Conservation (phyloP, 2,113 vertebrate species). For the Psittacus erithacus region DNA sequence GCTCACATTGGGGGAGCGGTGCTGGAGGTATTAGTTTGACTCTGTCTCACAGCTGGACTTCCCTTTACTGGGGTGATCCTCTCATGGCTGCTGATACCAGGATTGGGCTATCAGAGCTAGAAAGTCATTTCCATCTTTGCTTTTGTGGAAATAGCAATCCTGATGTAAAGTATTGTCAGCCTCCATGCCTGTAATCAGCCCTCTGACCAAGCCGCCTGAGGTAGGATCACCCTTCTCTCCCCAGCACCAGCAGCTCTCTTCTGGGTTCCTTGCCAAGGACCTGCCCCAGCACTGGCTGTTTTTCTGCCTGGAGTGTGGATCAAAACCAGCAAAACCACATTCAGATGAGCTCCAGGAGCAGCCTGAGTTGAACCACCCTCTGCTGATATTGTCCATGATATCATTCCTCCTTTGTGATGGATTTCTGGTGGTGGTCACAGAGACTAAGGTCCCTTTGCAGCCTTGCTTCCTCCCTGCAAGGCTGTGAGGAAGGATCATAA, state of each 20-base stretch:
- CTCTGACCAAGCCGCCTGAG: neutral
- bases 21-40: neutral
- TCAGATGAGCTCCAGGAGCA: neutral
- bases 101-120: neutral
- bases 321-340: neutral
- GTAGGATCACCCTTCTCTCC: neutral
- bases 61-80: neutral
- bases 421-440: neutral
- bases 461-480: rapidly evolving
- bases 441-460: neutral
- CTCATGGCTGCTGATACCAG: neutral
- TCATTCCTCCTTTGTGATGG: neutral
- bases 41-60: neutral
- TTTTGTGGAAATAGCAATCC: neutral
- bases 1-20: neutral
- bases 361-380: neutral
- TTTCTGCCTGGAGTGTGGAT: neutral
- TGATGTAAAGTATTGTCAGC: neutral
- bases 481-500: neutral
- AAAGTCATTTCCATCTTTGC: neutral
- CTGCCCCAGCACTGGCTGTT: neutral
- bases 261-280: neutral
- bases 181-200: rapidly evolving
- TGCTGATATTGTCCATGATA: neutral
- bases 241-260: neutral